A percentile compares a stretch with the other conserved stretches of the same genome.
phyloP scores from a whole-genome alignment of 2,113 vertebrate species.

The Anguilla rostrata region DNA sequence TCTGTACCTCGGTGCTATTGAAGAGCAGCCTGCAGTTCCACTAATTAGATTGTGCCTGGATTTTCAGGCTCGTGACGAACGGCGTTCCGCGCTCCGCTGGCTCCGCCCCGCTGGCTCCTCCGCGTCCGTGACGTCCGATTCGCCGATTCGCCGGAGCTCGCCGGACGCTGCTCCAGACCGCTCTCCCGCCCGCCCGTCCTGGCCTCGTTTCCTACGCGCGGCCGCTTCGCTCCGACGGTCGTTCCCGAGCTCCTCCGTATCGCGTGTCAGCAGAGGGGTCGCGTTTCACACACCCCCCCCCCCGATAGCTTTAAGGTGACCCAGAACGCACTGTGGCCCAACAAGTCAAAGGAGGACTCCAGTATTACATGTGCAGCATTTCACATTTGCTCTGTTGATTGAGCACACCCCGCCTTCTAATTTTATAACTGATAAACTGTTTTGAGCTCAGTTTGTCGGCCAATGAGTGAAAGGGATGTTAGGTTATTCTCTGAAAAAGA shows the following conservation, averaged over 20 bases:
- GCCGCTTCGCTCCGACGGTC: not conserved
- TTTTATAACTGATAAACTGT: not conserved
- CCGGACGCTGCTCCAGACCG: no score
- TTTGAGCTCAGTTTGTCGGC: not conserved
- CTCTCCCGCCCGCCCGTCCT: not conserved
- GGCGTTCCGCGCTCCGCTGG: not conserved
- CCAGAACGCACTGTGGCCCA: not conserved
- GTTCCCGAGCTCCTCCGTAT: not conserved
- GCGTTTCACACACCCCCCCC: not conserved
- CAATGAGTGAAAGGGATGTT: not conserved
- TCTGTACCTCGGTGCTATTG: not conserved
- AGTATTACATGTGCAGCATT: not conserved
- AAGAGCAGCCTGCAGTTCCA: not conserved
- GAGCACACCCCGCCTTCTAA: no score
- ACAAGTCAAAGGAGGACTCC: not conserved
- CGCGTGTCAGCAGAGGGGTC: not conserved
- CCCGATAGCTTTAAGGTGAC: not conserved
- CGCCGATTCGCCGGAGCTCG: no score
- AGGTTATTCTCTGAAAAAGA: not conserved
- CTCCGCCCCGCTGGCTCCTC: not conserved
- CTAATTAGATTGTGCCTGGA: not conserved
- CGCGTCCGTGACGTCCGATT: no score
- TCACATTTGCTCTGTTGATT: no score
- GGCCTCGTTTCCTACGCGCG: constrained; percentile 18
- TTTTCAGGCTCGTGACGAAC: not conserved